Percentiles rank a stretch among this genome's conserved stretches.
phyloP scores from a whole-genome alignment of 1,140 invertebrate genomes.

The Apis laboriosa region DNA sequence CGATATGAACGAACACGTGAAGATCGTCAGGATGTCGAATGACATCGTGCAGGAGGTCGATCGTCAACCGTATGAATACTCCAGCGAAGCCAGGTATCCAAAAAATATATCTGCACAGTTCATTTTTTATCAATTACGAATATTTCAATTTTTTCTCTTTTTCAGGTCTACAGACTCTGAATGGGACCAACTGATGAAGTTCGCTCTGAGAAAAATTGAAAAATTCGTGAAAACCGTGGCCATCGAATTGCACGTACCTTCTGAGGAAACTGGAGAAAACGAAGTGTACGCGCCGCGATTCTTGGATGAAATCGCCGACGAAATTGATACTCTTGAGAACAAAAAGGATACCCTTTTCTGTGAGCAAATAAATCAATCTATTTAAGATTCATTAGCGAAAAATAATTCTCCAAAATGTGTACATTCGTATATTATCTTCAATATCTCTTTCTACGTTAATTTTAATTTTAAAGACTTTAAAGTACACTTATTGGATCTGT shows the following conservation, averaged over 20 bases:
- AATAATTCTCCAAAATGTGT: too few relatives aligned
- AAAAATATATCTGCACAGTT: background rate
- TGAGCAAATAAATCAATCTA: conserved; percentile 79
- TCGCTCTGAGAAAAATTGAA: conserved; percentile 84
- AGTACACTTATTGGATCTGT: too few relatives aligned
- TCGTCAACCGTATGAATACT: conserved; percentile 84
- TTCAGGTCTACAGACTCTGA: conserved; percentile 85
- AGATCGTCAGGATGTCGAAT: conserved; percentile 85
- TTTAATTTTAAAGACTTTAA: background rate
- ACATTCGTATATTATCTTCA: too few relatives aligned
- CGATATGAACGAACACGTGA: conserved; percentile 85
- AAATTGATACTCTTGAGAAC: conserved; percentile 89
- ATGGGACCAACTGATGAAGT: conserved; percentile 90
- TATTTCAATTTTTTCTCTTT: background rate
- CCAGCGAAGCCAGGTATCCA: conserved; percentile 82
- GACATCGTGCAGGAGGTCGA: conserved; percentile 82
- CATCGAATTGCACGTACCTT: conserved; percentile 86
- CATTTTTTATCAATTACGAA: too few relatives aligned
- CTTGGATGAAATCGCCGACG: conserved; percentile 90
- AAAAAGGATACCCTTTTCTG: conserved; percentile 89
- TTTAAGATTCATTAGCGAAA: too few relatives aligned
- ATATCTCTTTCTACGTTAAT: background rate
- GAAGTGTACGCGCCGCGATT: conserved; percentile 89
- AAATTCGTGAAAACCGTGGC: conserved; percentile 88
- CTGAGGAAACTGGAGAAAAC: conserved; percentile 85